phyloP scores from a whole-genome alignment of 2,888 invertebrate species.

The Apodemia duryi region DNA sequence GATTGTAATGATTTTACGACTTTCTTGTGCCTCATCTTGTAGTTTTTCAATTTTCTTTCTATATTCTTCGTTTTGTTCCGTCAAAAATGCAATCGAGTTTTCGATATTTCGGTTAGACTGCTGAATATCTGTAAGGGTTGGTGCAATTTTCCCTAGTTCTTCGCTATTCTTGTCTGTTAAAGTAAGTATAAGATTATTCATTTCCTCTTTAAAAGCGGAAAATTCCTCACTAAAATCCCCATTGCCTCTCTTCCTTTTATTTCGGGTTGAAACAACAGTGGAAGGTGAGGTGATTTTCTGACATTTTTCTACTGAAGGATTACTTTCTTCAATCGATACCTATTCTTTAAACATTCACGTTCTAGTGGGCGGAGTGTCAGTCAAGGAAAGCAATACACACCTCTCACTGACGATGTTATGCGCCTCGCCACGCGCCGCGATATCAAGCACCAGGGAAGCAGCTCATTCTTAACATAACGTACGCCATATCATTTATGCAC shows the following conservation, averaged over 20 bases:
- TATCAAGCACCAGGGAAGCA: neutral
- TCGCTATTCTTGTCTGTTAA: neutral
- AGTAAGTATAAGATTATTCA: neutral
- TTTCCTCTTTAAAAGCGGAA: neutral
- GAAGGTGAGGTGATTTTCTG: neutral
- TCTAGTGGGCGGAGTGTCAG: neutral
- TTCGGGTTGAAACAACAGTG: neutral
- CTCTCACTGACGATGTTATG: neutral
- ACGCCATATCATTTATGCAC: neutral
- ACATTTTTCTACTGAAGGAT: neutral
- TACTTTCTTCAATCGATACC: neutral
- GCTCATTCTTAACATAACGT: neutral
- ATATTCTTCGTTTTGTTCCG: conserved; percentile 26
- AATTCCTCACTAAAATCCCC: neutral
- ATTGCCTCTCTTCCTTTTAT: neutral
- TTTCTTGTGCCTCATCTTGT: conserved; percentile 21
- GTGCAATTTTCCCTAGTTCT: neutral
- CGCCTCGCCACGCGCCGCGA: too few relatives aligned
- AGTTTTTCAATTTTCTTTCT: conserved; percentile 24
- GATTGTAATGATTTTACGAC: conserved; percentile 23
- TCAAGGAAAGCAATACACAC: neutral
- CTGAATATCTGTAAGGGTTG: conserved; percentile 22
- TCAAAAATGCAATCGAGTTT: conserved; percentile 24
- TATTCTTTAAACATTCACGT: neutral
- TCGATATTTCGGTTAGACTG: conserved; percentile 27